A percentile compares a stretch with the other conserved stretches of the same genome.
Evolutionary conservation across 2,113 vertebrate genomes (phyloP).

Genomic region (Gracilinanus agilis): DNA sequence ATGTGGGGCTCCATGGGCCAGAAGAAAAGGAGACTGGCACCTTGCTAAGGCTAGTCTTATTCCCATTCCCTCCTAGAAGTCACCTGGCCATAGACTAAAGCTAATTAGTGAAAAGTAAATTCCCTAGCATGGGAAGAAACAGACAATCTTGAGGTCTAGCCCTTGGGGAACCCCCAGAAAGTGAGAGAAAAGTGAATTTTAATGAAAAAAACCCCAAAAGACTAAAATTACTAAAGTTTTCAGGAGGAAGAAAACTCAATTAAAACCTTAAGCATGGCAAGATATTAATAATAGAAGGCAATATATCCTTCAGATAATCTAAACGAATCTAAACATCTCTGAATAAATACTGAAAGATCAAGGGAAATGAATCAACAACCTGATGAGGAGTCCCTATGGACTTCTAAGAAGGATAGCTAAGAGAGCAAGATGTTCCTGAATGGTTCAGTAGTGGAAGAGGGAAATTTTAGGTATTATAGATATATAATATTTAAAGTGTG

Average conservation of each 20-base stretch:
- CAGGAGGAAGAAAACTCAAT: background rate
- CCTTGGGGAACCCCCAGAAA: background rate
- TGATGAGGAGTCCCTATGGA: background rate
- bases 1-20: background rate
- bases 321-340: background rate
- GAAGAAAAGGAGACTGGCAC: background rate
- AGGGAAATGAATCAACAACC: background rate
- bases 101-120: background rate
- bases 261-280: background rate
- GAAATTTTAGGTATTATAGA: too few species aligned
- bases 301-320: background rate
- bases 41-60: background rate
- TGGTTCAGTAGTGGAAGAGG: too few species aligned
- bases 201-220: background rate
- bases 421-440: background rate
- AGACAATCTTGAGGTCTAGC: background rate
- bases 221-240: background rate
- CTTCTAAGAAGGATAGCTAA: background rate
- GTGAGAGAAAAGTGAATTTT: background rate
- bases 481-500: too few species aligned
- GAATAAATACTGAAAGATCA: background rate
- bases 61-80: background rate
- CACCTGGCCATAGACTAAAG: background rate
- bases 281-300: background rate
- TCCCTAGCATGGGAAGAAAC: background rate